A percentile compares a stretch with the other conserved stretches of the same genome.
Conservation (phyloP, 2,797 vertebrate species). For the Hemitrygon akajei region DNA sequence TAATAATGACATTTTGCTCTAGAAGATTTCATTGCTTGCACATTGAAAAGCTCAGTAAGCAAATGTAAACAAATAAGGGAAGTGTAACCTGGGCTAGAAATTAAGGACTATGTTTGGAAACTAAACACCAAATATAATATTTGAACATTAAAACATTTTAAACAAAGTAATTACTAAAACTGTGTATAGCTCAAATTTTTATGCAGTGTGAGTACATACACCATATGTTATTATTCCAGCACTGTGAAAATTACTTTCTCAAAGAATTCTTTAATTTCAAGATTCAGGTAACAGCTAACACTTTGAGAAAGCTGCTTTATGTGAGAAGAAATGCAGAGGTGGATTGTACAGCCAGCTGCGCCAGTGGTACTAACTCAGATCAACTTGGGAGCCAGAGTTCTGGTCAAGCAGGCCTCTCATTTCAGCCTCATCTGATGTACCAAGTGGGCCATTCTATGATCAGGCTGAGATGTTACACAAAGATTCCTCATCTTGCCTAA, state of each 20-base stretch:
- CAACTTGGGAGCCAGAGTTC: not conserved
- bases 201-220: not conserved
- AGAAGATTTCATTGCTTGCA: not conserved
- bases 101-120: not conserved
- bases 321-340: not conserved
- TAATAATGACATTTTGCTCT: not conserved
- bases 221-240: not conserved
- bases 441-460: not conserved
- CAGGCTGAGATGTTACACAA: not conserved
- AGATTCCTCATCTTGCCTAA: not conserved
- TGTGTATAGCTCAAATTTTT: not conserved
- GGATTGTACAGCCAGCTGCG: not conserved
- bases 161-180: slow-evolving; percentile 11
- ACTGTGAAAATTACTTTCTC: slow-evolving; percentile 18
- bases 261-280: slow-evolving; percentile 17
- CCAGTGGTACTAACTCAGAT: not conserved
- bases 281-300: not conserved
- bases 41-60: not conserved
- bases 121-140: slow-evolving; percentile 3
- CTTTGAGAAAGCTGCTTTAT: not conserved
- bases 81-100: not conserved
- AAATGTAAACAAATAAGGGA: not conserved
- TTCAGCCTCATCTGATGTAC: not conserved
- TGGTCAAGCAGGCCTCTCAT: not conserved
- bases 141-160: slow-evolving; percentile 1